Base-by-base conservation (phyloP, 2,888 invertebrate genomes). In the Limenitis camilla region DNA sequence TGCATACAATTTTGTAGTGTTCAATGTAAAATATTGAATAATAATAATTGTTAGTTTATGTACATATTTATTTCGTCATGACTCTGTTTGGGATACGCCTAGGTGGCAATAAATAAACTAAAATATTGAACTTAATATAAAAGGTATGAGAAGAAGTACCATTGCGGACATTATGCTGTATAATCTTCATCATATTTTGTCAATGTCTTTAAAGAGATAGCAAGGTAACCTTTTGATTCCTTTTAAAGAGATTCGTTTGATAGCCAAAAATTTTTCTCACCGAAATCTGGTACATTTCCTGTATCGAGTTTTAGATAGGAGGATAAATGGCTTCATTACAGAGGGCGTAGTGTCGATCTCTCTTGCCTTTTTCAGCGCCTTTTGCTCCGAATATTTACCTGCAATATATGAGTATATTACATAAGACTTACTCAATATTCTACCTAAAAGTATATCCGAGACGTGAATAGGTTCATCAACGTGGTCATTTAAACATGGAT, bases 251-350 rank as follows among this genome's bases (percentile, higher is more conserved):
- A n/a, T 28, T 39, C 11, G 35, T 44, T 50, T 44, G 35, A 53
- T 11, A 52, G 38, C 40, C 51, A 47, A 53, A 54, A 59, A 56
- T 47, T 58, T 55, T 50, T 55, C 49, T 41, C 38, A 27, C 49
- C 41, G 10, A 50, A 58, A 55, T 52, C 55, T 49, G 36, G 49
- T 41, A 49, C 35, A 57, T 52, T 59, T 56, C 31, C 55, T 45
- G 48, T 48, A 49, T 42, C 44, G 56, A 46, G 46, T 55, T 53
- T 44, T 52, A 53, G 49, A 58, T 58, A 59, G 52, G 53, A 52
- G 49, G 54, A 62, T 60, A 64, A 63, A 61, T 62, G 56, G 61
- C 57, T 57, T 60, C 61, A 63, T 64, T 64, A 65, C 56, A 33
- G 29, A 33, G 19, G 44, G 29, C 41, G 19, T 6, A 32, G 31